Conservation (phyloP, 2,113 vertebrate species). For the Mionectes macconnelli region DNA sequence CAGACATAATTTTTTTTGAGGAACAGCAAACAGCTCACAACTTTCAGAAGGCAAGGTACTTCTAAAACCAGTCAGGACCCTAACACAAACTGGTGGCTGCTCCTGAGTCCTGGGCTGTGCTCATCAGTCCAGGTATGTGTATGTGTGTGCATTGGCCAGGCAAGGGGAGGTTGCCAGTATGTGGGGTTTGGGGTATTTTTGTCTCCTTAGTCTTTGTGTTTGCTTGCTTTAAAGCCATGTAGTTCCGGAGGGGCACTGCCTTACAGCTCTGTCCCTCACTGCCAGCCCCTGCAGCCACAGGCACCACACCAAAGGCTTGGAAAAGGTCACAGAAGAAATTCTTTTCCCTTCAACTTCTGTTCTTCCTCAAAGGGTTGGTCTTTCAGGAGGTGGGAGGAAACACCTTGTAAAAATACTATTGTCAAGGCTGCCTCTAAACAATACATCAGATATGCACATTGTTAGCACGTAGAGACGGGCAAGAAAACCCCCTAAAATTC, state of each 20-base stretch:
- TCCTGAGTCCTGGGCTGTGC: background rate
- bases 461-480: background rate
- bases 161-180: background rate
- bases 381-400: background rate
- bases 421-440: background rate
- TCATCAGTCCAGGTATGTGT: background rate
- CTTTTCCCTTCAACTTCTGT: background rate
- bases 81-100: background rate
- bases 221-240: background rate
- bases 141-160: background rate
- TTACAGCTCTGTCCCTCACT: background rate
- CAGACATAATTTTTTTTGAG: background rate
- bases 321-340: background rate
- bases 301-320: background rate
- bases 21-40: background rate
- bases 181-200: background rate
- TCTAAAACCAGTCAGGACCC: background rate
- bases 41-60: background rate
- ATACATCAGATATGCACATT: accelerated
- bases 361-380: background rate
- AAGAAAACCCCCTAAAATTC: background rate
- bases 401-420: background rate
- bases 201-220: background rate
- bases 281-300: background rate
- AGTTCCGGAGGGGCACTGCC: background rate